phyloP scores from a whole-genome alignment of 1,140 invertebrate genomes.

The Pseudomyrmex sp. region DNA sequence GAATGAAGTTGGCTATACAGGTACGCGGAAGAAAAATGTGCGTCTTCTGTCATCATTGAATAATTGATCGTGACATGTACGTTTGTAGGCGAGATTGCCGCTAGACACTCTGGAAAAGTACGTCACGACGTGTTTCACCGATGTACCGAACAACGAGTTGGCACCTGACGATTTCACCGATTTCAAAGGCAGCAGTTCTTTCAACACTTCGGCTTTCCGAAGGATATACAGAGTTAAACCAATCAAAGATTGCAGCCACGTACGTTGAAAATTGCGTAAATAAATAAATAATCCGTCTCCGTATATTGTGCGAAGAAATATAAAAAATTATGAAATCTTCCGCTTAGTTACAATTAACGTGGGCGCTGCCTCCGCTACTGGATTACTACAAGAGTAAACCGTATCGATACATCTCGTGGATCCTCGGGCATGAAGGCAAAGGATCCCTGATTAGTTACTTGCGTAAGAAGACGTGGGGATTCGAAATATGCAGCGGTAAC shows the following conservation, averaged over 20 bases:
- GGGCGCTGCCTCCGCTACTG: conserved; percentile 92
- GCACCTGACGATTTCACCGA: conserved; percentile 87
- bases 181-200: conserved; percentile 84
- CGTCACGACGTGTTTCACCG: conserved; percentile 88
- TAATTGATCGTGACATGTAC: not conserved
- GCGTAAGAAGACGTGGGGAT: conserved; percentile 93
- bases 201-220: conserved; percentile 88
- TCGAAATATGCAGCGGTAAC: conserved; percentile 91
- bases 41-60: not conserved
- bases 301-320: not conserved
- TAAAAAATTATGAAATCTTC: not conserved
- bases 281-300: not conserved
- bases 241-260: conserved; percentile 90
- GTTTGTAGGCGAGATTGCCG: conserved; percentile 89
- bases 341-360: conserved; percentile 90
- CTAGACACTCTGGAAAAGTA: conserved; percentile 90
- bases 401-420: conserved; percentile 91
- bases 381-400: conserved; percentile 92
- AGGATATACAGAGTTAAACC: conserved; percentile 93
- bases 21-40: conserved; percentile 73
- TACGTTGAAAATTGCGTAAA: conserved; percentile 71
- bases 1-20: conserved; percentile 95
- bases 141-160: conserved; percentile 88
- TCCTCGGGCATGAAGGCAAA: conserved; percentile 95
- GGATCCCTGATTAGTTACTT: conserved; percentile 94